Evolutionary conservation across 2,888 invertebrate genomes (phyloP), one percentile per base, ranked within the genome.

Genomic region (Trachelus iudaicus): DNA sequence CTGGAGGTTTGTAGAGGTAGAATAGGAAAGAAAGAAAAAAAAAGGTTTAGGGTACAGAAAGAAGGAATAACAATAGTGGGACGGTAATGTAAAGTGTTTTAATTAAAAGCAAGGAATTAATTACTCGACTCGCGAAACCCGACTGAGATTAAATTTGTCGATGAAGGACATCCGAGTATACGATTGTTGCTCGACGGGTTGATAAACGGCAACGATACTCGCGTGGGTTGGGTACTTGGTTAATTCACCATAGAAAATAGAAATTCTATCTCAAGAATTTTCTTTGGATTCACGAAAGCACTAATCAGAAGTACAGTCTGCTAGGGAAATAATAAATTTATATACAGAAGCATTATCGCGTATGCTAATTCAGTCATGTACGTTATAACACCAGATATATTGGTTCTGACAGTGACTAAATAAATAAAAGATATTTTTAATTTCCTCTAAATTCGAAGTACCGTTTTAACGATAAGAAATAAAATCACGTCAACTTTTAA

Each of bases 21-120:
- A 73, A 71, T 30, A 35, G 75, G 73, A 79, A 78, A 69, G 35
- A 12, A 35, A 35, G 35, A n/a, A 35, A 75, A 78, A 34, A n/a
- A 71, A 37, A 35, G 73, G 69, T 74, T 74, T 23, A 15, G n/a
- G 76, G 76, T 69, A 75, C 76, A 76, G 71, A 34, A 31, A 34
- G 75, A 77, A 23, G 73, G 34, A 77, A 68, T 73, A 73, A 69
- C 79, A 77, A 76, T 80, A 79, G 80, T 81, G 69, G 23, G 73
- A 77, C 56, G 69, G 73, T 34, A 73, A 76, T 69, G 79, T 79
- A 78, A 80, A 77, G 77, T 79, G 69, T 81, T 86, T 85, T 83
- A 86, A 86, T 85, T 85, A 82, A 86, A 79, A 78, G 77, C 69
- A 77, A 73, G 69, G 79, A 76, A 83, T 85, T 83, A 84, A 85